Evolutionary conservation across 2,888 invertebrate genomes (phyloP).

Genomic region (Slavum lentiscoides): DNA sequence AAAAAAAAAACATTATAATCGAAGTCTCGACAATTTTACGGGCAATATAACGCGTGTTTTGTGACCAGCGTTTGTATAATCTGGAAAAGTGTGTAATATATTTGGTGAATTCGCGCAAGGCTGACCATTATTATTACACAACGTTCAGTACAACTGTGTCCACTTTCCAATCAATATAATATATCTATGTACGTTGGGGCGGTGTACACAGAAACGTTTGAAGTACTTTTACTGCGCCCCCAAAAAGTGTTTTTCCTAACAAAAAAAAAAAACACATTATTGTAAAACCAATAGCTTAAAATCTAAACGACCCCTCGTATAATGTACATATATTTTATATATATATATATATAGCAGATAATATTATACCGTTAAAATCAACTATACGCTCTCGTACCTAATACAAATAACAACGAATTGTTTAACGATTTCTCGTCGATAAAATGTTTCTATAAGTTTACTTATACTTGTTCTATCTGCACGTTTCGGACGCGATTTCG

Average conservation of each 20-base stretch:
- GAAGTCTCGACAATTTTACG: too few species aligned
- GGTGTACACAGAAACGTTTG: neutral
- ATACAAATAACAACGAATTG: neutral
- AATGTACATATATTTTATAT: neutral
- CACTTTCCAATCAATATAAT: slow-evolving; percentile 26
- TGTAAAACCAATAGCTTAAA: slow-evolving; percentile 23
- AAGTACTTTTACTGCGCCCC: slow-evolving; percentile 16
- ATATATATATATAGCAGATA: too few species aligned
- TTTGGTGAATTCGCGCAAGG: neutral
- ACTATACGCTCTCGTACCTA: neutral
- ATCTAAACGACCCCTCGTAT: slow-evolving; percentile 20
- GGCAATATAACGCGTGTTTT: too few species aligned
- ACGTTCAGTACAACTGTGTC: slow-evolving; percentile 12
- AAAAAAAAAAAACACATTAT: slow-evolving; percentile 2
- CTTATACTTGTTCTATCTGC: too few species aligned
- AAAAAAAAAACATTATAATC: too few species aligned
- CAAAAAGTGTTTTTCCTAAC: slow-evolving; percentile 15
- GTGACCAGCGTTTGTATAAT: too few species aligned
- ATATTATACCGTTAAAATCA: neutral
- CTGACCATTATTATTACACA: neutral
- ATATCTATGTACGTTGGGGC: neutral
- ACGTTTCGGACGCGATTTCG: too few species aligned
- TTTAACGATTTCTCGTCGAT: neutral
- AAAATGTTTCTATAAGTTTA: neutral
- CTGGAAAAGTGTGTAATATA: too few species aligned